Evolutionary conservation across 1,140 invertebrate genomes (phyloP).

Genomic region (Drosophila cardini): DNA sequence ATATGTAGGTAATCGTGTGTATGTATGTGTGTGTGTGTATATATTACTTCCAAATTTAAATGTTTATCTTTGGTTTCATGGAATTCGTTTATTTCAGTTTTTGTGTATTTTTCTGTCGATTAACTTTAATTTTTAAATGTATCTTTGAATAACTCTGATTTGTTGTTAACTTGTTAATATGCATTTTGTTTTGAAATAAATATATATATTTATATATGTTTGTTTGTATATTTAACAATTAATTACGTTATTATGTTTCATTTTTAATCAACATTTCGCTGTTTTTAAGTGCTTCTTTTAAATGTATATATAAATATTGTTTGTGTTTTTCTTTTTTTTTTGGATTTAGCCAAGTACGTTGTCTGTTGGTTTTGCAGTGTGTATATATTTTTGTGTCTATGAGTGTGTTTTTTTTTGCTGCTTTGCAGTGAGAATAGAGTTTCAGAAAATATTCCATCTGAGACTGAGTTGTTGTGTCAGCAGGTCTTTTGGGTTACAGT

Average conservation of each 20-base stretch:
- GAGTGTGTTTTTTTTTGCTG: constrained; percentile 48
- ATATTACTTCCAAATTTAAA: constrained; percentile 68
- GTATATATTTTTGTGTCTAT: constrained; percentile 12
- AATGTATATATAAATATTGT: too few relatives aligned
- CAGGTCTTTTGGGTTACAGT: constrained; percentile 44
- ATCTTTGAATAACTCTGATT: constrained; percentile 69
- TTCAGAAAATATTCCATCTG: constrained; percentile 68
- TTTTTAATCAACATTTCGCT: constrained; percentile 63
- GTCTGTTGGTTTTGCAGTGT: constrained; percentile 48
- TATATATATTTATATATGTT: constrained; percentile 56
- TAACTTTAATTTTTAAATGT: constrained; percentile 58
- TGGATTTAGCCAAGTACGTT: constrained; percentile 70
- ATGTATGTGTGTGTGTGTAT: constrained; percentile 59
- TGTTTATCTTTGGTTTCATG: constrained; percentile 74
- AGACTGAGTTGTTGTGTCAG: constrained; percentile 31
- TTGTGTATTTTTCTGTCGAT: constrained; percentile 39
- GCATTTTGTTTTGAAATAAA: constrained; percentile 53
- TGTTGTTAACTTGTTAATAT: constrained; percentile 76
- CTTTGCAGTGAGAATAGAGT: constrained; percentile 68
- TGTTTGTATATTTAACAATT: constrained; percentile 75
- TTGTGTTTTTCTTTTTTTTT: constrained; percentile 30
- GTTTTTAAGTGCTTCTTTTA: constrained; percentile 21
- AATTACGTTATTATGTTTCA: constrained; percentile 66
- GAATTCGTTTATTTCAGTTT: constrained; percentile 27
- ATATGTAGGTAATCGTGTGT: constrained; percentile 51